Base-by-base conservation (phyloP, 2,113 vertebrate genomes). In the Lynx canadensis region DNA sequence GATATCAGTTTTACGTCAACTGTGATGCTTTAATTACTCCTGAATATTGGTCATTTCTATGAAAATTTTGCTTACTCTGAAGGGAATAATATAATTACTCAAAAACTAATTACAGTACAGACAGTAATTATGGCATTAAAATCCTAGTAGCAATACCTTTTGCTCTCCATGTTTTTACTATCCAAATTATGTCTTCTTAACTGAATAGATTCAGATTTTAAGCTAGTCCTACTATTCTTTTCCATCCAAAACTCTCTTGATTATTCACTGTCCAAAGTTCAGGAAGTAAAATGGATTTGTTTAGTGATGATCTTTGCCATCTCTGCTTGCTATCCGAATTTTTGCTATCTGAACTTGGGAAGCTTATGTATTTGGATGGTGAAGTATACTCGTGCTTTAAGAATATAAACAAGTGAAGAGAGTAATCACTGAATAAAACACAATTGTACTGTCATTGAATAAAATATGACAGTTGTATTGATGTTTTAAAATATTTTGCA, bases 401-500 rank as follows among this genome's bases (percentile, higher is more conserved):
- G 36, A 95, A 93, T 91, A 13, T 92, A 29, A 97, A 81, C 25
- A 95, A 89, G 16, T 68, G 33, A 94, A 94, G 36, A 96, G 45
- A 85, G 18, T 91, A 81, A 74, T 89, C 91, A 33, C 5, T 96
- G 21, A 81, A 81, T 50, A 91, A 95, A 94, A 5, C 33, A 83
- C 19, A 63, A 50, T 29, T 87, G 55, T 52, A 25, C n/a, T 97
- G 2, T 83, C 33, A 97, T 10, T 69, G 69, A 78, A 88, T 93
- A 93, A 92, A 84, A 88, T 57, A 50, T 63, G 33, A 93, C 19
- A 88, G 29, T 80, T 96, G 13, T 76, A 68, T 81, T 84, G 41
- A n/a, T 84, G 15, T 94, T 95, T 93, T 93, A 95, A 69, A 92
- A 29, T 89, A 33, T 50, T 91, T 97, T 94, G 97, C 79, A 57